Base-by-base conservation (phyloP, 2,888 invertebrate species). In the Cephus runcator region DNA sequence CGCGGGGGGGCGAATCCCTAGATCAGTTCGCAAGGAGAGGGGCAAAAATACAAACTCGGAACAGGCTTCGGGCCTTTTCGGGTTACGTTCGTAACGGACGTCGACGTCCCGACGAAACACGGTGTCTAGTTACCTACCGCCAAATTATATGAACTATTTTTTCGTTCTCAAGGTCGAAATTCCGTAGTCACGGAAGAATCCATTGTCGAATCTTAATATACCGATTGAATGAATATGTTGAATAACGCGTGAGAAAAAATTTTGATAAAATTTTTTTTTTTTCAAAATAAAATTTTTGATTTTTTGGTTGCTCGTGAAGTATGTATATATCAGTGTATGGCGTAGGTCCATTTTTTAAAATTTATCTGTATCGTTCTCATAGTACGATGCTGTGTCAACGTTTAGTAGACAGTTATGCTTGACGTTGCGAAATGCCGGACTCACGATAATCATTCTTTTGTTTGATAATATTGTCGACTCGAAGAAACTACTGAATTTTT, bases 61-160 rank as follows among this genome's bases (percentile, higher is more conserved):
- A 81, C 76, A 82, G 83, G 81, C 80, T 81, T 83, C 89, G 88
- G 87, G 87, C 91, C 91, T 88, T 91, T 91, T 91, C 90, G 90
- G 90, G 91, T 89, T 89, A 90, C 86, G 88, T 86, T 82, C 85
- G 85, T 83, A 33, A 31, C 71, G 83, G 82, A 83, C 83, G 81
- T 80, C 82, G 80, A 79, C 78, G 80, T 56, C 81, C 69, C 75
- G 80, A 75, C 77, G 75, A 56, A 68, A 69, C 56, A 76, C 84
- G 82, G 83, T 86, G 83, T 85, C 85, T 77, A 73, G 84, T 85
- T 85, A 86, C 86, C 82, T 75, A 23, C n/a, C 33, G 76, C 34
- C 9, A 56, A 56, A 56, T 56, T 23, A 23, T 56, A 56, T 56
- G 1, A 56, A 56, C 23, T 23, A 56, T 56, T 56, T 56, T 56